Percentiles rank a stretch among this genome's conserved stretches.
Evolutionary conservation across 2,797 vertebrate species (phyloP).

Genomic region (Labeo calbasu): DNA sequence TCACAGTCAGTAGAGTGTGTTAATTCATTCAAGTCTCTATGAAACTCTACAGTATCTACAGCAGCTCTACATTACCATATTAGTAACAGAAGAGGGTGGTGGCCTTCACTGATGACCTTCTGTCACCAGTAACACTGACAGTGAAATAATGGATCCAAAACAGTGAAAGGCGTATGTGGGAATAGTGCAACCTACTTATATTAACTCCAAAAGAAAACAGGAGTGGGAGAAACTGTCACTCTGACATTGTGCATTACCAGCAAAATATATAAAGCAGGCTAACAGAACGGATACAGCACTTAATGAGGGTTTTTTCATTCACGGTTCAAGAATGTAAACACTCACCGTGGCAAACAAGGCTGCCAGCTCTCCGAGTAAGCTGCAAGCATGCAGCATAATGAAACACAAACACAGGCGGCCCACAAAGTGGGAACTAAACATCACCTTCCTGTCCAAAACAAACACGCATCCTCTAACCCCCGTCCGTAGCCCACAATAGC

Average conservation of each 20-base stretch:
- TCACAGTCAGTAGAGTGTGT: slow-evolving; percentile 42
- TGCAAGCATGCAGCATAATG: slow-evolving; percentile 57
- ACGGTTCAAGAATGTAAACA: slow-evolving; percentile 19
- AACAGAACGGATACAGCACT: neutral
- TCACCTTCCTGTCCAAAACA: slow-evolving; percentile 70
- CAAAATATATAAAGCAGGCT: neutral
- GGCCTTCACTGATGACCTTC: slow-evolving; percentile 46
- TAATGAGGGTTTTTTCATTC: slow-evolving; percentile 9
- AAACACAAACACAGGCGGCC: slow-evolving; percentile 69
- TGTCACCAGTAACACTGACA: slow-evolving; percentile 20
- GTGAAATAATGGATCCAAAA: slow-evolving; percentile 20
- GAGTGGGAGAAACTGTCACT: neutral
- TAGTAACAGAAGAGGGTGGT: slow-evolving; percentile 9
- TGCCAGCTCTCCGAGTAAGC: slow-evolving; percentile 14
- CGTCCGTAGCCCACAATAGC: neutral
- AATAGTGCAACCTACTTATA: slow-evolving; percentile 2
- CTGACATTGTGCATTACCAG: slow-evolving; percentile 11
- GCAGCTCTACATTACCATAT: slow-evolving; percentile 57
- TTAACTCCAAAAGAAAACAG: neutral
- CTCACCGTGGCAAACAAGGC: neutral
- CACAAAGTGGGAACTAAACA: slow-evolving; percentile 62
- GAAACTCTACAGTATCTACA: slow-evolving; percentile 38
- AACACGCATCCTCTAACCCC: slow-evolving; percentile 49
- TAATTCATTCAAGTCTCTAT: slow-evolving; percentile 56
- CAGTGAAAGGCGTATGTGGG: slow-evolving; percentile 9